A percentile compares a stretch with the other conserved stretches of the same genome.
Conservation (phyloP, 2,113 vertebrate genomes). For the Elephas maximus region DNA sequence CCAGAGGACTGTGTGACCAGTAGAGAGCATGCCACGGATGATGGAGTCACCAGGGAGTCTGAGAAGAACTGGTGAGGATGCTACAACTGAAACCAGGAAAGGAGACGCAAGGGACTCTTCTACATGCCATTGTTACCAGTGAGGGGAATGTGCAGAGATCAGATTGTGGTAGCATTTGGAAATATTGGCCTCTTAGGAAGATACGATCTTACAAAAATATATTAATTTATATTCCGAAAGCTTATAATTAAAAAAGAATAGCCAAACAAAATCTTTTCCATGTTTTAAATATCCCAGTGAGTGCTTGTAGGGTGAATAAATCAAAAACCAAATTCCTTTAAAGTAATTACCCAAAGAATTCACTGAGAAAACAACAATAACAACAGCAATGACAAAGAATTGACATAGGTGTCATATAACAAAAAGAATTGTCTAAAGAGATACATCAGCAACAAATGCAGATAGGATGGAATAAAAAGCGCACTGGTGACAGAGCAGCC, state of each 20-base stretch:
- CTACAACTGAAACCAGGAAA: not conserved
- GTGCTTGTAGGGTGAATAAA: not conserved
- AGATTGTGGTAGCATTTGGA: not conserved
- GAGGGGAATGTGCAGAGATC: not conserved
- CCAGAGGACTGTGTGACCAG: accelerated
- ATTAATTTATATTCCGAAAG: not conserved
- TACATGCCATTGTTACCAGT: not conserved
- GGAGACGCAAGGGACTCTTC: not conserved
- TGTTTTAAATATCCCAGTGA: constrained; percentile 29
- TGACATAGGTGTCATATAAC: not conserved
- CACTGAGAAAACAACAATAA: not conserved
- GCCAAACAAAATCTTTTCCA: not conserved
- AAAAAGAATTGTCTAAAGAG: not conserved
- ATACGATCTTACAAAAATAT: not conserved
- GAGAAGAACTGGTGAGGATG: not conserved
- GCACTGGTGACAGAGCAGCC: not conserved
- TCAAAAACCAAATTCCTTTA: constrained; percentile 35
- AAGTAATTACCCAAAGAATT: constrained; percentile 32
- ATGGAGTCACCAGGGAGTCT: not conserved
- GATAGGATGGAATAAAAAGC: not conserved
- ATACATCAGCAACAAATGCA: not conserved
- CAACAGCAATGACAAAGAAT: not conserved
- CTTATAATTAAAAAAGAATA: not conserved
- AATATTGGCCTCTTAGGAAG: not conserved
- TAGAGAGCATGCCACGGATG: not conserved